phyloP scores from a whole-genome alignment of 2,797 vertebrate genomes.

The Manis javanica region DNA sequence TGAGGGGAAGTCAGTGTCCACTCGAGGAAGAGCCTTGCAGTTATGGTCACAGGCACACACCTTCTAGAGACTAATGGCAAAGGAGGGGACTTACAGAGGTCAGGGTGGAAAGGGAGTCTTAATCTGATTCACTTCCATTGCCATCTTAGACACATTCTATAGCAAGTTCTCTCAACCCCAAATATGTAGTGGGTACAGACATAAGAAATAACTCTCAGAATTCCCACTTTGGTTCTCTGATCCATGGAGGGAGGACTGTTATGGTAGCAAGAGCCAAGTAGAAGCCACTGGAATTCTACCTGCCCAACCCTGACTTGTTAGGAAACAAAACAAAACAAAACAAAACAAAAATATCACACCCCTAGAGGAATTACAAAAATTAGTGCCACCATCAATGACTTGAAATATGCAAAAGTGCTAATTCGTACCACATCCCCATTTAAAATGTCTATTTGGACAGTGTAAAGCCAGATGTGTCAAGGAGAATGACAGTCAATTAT shows the following conservation, averaged over 20 bases:
- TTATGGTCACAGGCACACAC: not conserved
- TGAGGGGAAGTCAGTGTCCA: not conserved
- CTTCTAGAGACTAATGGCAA: not conserved
- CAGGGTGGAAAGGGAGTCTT: not conserved
- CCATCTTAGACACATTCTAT: not conserved
- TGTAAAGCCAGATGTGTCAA: conserved; percentile 75
- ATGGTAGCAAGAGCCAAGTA: not conserved
- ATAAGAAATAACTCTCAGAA: not conserved
- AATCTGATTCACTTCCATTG: not conserved
- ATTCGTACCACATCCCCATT: conserved; percentile 50
- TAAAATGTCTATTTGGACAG: conserved; percentile 68
- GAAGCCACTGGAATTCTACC: not conserved
- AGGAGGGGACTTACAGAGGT: rapidly evolving
- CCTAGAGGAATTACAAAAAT: conserved; percentile 54
- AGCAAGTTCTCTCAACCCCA: not conserved
- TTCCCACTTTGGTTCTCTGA: not conserved
- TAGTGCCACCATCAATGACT: conserved; percentile 51
- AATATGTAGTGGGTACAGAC: not conserved
- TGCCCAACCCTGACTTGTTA: not conserved
- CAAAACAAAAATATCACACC: conserved; percentile 42
- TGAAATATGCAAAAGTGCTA: conserved; percentile 49
- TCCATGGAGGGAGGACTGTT: not conserved
- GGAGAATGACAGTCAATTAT: conserved; percentile 77
- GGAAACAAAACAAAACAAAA: conserved; percentile 49
- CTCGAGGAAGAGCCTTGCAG: not conserved